phyloP scores from a whole-genome alignment of 2,113 vertebrate species.

The Xiphophorus hellerii region DNA sequence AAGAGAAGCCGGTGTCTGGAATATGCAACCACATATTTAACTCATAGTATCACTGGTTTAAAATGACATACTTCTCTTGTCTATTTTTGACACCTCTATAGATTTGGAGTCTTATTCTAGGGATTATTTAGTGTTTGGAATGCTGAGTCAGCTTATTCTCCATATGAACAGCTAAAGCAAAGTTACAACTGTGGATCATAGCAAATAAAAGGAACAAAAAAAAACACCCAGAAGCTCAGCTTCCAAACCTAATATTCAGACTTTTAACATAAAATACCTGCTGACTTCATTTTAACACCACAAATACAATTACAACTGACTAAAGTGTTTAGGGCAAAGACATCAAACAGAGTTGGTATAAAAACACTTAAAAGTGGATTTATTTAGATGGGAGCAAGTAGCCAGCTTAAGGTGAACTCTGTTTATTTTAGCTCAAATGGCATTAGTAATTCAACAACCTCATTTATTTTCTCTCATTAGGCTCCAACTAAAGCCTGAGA shows the following conservation, averaged over 20 bases:
- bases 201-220: no score
- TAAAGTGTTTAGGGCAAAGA: conserved; percentile 19
- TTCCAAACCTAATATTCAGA: background rate
- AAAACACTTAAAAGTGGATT: conserved; percentile 28
- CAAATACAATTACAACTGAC: conserved; percentile 26
- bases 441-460: conserved; percentile 45
- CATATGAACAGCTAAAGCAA: background rate
- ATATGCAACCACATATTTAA: no score
- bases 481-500: conserved; percentile 10
- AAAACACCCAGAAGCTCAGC: background rate
- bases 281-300: background rate
- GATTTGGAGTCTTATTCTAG: background rate
- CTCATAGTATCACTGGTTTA: no score
- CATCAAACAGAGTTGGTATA: conserved; percentile 14
- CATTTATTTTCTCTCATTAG: conserved; percentile 42
- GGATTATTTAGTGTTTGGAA: background rate
- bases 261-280: background rate
- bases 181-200: background rate
- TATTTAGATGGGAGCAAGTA: conserved; percentile 13
- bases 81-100: background rate
- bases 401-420: conserved; percentile 5
- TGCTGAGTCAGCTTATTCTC: background rate
- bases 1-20: no score
- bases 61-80: no score
- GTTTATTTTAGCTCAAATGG: conserved; percentile 54